phyloP scores from a whole-genome alignment of 1,140 invertebrate genomes.

The Drosophila kepulauana region DNA sequence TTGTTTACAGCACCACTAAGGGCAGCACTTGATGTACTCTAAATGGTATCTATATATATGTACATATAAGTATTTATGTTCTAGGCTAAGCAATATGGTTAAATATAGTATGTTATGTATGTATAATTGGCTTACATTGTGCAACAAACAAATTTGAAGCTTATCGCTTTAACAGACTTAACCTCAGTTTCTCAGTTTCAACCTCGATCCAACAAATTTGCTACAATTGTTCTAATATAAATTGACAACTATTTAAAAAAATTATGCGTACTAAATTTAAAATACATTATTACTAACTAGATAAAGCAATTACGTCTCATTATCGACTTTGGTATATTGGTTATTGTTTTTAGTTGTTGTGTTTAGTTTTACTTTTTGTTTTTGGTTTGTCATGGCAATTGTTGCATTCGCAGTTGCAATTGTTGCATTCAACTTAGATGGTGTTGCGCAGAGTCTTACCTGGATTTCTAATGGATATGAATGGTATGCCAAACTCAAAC shows the following conservation, averaged over 20 bases:
- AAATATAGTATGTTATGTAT: background rate
- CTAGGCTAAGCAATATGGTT: conserved; percentile 25
- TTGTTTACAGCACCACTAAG: conserved; percentile 26
- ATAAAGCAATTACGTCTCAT: conserved; percentile 55
- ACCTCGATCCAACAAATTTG: conserved; percentile 39
- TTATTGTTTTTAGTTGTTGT: conserved; percentile 38
- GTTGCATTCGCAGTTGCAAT: conserved; percentile 9
- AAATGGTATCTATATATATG: conserved; percentile 1
- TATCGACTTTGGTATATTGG: conserved; percentile 20
- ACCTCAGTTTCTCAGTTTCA: conserved; percentile 44
- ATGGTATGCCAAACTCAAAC: conserved; percentile 91
- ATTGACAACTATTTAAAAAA: conserved; percentile 50
- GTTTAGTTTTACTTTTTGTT: background rate
- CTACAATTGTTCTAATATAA: conserved; percentile 41
- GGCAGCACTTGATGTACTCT: conserved; percentile 3
- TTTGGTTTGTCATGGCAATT: conserved; percentile 44
- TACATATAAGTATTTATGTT: conserved; percentile 8
- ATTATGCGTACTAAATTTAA: conserved; percentile 44
- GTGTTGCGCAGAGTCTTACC: conserved; percentile 72
- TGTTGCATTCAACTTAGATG: conserved; percentile 53
- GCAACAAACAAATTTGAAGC: conserved; percentile 44
- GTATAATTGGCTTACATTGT: conserved; percentile 16
- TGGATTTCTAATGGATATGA: conserved; percentile 88
- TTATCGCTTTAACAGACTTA: conserved; percentile 56
- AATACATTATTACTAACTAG: conserved; percentile 35